These are phyloP conservation scores for Blastobasis lacticolella DNA, from an alignment of 2,888 invertebrate species.

Conservation along the genomic window DNA sequence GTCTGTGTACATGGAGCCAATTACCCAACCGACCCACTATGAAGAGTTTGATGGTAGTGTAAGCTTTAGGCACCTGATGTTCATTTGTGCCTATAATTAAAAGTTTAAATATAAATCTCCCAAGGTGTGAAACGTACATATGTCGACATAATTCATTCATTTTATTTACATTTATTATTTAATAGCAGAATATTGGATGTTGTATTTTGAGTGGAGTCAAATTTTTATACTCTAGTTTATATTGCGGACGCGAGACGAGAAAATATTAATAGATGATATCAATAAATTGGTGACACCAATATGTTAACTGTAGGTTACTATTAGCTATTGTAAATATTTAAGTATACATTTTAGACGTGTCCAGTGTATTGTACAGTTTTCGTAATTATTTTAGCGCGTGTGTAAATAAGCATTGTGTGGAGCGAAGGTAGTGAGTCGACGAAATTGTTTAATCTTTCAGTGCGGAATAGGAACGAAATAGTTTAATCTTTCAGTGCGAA, in stretches of 20 bases:
- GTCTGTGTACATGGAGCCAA: too few relatives aligned
- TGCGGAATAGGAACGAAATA: too few relatives aligned
- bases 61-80: slow-evolving; percentile 20
- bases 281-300: slow-evolving; percentile 63
- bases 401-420: slow-evolving; percentile 24
- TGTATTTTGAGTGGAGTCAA: slow-evolving; percentile 47
- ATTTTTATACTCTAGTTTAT: slow-evolving; percentile 58
- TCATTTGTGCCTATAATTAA: slow-evolving; percentile 64
- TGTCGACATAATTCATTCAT: slow-evolving; percentile 24
- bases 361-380: slow-evolving; percentile 39
- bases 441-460: too few relatives aligned
- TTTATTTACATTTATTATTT: slow-evolving; percentile 24
- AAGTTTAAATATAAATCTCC: slow-evolving; percentile 32
- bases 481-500: too few relatives aligned
- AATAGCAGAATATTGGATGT: slow-evolving; percentile 40
- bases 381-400: slow-evolving; percentile 13
- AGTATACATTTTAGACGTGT: slow-evolving; percentile 20
- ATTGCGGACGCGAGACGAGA: slow-evolving; percentile 21
- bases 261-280: slow-evolving; percentile 36
- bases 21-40: too few relatives aligned
- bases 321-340: slow-evolving; percentile 44
- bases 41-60: too few relatives aligned
- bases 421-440: not conserved
- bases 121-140: slow-evolving; percentile 36
- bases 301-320: slow-evolving; percentile 36